Conservation (phyloP, 2,797 vertebrate species). For the Petrocephalus sullivani region DNA sequence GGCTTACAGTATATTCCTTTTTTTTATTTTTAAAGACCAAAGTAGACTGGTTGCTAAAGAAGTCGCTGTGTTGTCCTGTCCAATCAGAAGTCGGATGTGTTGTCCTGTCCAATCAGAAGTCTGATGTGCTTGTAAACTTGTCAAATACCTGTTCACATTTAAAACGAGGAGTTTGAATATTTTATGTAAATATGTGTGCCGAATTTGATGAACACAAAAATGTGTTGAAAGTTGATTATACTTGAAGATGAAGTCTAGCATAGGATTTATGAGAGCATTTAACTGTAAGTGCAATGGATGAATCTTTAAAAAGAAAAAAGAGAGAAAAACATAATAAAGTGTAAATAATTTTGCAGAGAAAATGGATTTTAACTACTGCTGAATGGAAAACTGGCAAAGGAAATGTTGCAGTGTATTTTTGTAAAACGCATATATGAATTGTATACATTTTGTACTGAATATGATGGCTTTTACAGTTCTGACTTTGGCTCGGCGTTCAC, state of each 20-base stretch:
- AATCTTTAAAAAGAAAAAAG: slow-evolving; percentile 56
- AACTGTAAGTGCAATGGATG: slow-evolving; percentile 48
- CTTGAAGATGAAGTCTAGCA: slow-evolving; percentile 42
- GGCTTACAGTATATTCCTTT: not conserved
- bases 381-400: slow-evolving; percentile 51
- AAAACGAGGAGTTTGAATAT: not conserved
- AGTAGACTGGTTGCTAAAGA: not conserved
- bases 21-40: not conserved
- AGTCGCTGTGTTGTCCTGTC: not conserved
- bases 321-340: slow-evolving; percentile 29
- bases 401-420: slow-evolving; percentile 62
- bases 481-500: slow-evolving; percentile 32
- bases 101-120: not conserved
- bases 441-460: slow-evolving; percentile 42
- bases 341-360: slow-evolving; percentile 49
- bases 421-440: slow-evolving; percentile 46
- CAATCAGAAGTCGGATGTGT: not conserved
- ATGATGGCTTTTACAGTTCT: slow-evolving; percentile 48
- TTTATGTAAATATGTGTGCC: not conserved
- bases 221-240: slow-evolving; percentile 31
- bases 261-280: slow-evolving; percentile 33
- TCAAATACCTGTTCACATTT: not conserved
- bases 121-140: not conserved
- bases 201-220: not conserved
- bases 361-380: slow-evolving; percentile 48